Evolutionary conservation across 2,888 invertebrate species (phyloP).

Genomic region (Drosophila villosipedis): DNA sequence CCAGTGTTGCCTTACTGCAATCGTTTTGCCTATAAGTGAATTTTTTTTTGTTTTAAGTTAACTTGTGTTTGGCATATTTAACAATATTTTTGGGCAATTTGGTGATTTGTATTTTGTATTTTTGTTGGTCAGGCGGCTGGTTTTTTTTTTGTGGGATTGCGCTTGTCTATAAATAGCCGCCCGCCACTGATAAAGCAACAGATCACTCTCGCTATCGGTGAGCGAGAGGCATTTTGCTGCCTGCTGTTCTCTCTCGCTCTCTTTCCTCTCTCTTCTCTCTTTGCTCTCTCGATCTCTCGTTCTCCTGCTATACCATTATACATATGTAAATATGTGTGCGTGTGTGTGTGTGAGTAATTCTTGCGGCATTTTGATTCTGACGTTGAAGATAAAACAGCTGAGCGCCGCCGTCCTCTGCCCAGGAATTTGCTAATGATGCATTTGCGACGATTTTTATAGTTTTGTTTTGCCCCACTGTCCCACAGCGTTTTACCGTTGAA

Average conservation of each 20-base stretch:
- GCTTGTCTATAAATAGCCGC: conserved; percentile 58
- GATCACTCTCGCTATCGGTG: conserved; percentile 72
- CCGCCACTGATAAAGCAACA: conserved; percentile 65
- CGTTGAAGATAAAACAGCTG: conserved; percentile 48
- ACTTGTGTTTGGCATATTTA: conserved; percentile 37
- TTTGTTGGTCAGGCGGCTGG: conserved; percentile 31
- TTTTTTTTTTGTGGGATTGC: conserved; percentile 32
- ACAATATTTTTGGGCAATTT: conserved; percentile 47
- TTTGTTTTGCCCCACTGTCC: conserved; percentile 38
- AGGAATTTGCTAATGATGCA: conserved; percentile 47
- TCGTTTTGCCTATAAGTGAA: conserved; percentile 26
- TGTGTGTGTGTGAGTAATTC: conserved; percentile 44
- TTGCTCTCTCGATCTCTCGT: conserved; percentile 11
- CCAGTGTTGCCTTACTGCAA: conserved; percentile 49
- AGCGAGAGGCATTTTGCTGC: conserved; percentile 17
- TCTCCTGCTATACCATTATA: conserved; percentile 13
- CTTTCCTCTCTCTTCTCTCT: conserved; percentile 11
- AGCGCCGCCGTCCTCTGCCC: conserved; percentile 34
- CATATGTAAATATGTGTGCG: conserved; percentile 3
- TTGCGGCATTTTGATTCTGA: conserved; percentile 55
- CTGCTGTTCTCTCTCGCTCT: conserved; percentile 5
- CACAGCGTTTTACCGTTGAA: conserved; percentile 47
- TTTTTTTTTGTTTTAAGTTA: conserved; percentile 3
- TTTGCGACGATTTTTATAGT: conserved; percentile 28
- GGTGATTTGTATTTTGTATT: conserved; percentile 37